Evolutionary conservation across 1,140 invertebrate species (phyloP), one percentile per base, ranked within the genome.

Genomic region (Leucophenga varia): DNA sequence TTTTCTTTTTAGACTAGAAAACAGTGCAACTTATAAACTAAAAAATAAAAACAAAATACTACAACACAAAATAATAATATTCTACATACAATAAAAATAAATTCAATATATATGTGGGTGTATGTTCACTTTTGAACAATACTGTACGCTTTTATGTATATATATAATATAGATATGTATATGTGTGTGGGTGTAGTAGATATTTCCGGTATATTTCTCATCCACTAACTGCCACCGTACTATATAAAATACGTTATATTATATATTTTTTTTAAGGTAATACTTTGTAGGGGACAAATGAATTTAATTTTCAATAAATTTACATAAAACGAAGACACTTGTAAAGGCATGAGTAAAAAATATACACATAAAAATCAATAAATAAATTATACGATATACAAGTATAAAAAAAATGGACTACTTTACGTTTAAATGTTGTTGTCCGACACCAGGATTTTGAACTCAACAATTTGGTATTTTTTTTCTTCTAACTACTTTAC

Each of bases 21-120:
- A 10, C 35, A 38, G 61, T 64, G 61, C 52, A 51, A 25, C 60
- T 63, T 63, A 63, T 2, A n/a, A 19, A 21, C n/a, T 28, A 22
- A 22, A 22, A 25, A 25, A 49, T 48, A 30, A 40, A 3, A 30
- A 20, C 38, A 44, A 43, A 54, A 54, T 54, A 37, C 56, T 70
- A 59, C 61, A 55, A 55, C 50, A 68, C 47, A 59, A 59, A 50
- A 40, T 14, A 38, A 47, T 13, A 42, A 18, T 48, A 31, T 42
- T 37, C 35, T 57, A 63, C 59, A 47, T 41, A 63, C 56, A 54
- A 45, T 13, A 32, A 17, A 22, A 5, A 34, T 45, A 21, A 13
- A 34, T 8, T 17, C 20, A 37, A 20, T 19, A 7, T 7, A 14
- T 21, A 20, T 53, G 47, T 50, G 12, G 19, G 12, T 35, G 34